Conservation (phyloP, 2,113 vertebrate species). For the Symphodus melops region DNA sequence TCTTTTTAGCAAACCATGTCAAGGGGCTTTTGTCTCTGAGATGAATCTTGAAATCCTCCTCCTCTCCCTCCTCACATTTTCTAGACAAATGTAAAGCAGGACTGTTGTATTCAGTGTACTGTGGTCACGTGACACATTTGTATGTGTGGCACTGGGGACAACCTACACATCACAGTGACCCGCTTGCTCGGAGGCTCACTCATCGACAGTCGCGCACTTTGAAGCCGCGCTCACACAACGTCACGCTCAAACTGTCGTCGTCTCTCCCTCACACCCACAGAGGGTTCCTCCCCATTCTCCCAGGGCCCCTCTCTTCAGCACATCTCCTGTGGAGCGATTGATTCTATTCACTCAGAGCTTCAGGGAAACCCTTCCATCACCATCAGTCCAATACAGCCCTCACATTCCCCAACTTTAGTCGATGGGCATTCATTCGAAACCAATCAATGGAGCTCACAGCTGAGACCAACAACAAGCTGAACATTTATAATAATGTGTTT, state of each 20-base stretch:
- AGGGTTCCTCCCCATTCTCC: conserved; percentile 19
- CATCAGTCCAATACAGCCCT: conserved; percentile 19
- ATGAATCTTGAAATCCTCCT: conserved; percentile 2
- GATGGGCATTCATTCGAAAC: not conserved
- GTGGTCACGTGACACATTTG: conserved; percentile 3
- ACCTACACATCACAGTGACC: not conserved
- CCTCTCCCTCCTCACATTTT: not conserved
- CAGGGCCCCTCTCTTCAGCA: conserved; percentile 3
- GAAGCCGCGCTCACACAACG: conserved; percentile 6
- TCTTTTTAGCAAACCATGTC: conserved; percentile 21
- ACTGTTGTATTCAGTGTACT: conserved; percentile 6
- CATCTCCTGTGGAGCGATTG: conserved; percentile 41
- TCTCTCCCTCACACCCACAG: conserved; percentile 9
- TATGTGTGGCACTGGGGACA: conserved; percentile 30
- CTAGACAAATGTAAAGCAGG: not conserved
- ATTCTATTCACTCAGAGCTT: conserved; percentile 30
- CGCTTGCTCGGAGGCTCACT: conserved; percentile 9
- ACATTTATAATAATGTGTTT: too few species aligned
- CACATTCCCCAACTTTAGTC: not conserved
- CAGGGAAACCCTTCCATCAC: conserved; percentile 12
- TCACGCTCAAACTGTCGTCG: conserved; percentile 9
- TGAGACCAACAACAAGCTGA: too few species aligned
- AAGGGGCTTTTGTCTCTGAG: conserved; percentile 15
- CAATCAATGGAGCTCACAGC: too few species aligned
- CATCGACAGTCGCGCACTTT: conserved; percentile 8